Base-by-base conservation (phyloP, 2,797 vertebrate species). In the Thunnus albacares region DNA sequence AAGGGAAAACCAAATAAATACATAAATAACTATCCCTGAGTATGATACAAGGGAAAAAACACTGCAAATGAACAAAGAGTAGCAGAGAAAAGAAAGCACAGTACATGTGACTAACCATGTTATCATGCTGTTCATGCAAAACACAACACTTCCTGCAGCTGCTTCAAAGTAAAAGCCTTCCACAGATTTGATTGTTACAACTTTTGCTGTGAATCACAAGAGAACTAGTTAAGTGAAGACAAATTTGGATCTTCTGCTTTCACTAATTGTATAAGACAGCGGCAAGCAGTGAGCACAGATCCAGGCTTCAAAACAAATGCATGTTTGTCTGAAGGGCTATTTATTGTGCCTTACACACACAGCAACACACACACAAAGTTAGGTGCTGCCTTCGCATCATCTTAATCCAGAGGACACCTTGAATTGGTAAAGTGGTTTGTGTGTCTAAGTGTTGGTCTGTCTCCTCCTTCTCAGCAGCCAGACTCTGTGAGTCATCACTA, bases 401-500 rank as follows among this genome's bases (percentile, higher is more conserved):
- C 22, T 49, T 52, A 72, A 70, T 26, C 9, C 17, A 70, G 79
- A 83, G 71, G 58, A 78, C 82, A 82, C 69, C 61, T 64, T 57
- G 71, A 80, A 79, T 64, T 60, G 67, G 66, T 18, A 24, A 63
- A 68, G 75, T 78, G 65, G 30, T 77, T 51, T 78, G 55, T 64
- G 41, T 61, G 45, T 28, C 26, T 35, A 45, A 77, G 62, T 55
- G 58, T 49, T 55, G 22, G 56, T 60, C 70, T 51, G 56, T 82
- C 62, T 70, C 45, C 77, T 83, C 60, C 57, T 72, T 83, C 49
- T 77, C 61, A 76, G 55, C 45, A 58, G 35, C 72, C 69, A 22
- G 13, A 65, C 60, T 84, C 67, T 71, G 47, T 81, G 80, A 85
- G 53, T 82, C 86, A 88, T 89, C 80, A 82, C 66, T 81, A 65